Evolutionary conservation across 2,797 vertebrate species (phyloP).

Genomic region (Picus viridis): DNA sequence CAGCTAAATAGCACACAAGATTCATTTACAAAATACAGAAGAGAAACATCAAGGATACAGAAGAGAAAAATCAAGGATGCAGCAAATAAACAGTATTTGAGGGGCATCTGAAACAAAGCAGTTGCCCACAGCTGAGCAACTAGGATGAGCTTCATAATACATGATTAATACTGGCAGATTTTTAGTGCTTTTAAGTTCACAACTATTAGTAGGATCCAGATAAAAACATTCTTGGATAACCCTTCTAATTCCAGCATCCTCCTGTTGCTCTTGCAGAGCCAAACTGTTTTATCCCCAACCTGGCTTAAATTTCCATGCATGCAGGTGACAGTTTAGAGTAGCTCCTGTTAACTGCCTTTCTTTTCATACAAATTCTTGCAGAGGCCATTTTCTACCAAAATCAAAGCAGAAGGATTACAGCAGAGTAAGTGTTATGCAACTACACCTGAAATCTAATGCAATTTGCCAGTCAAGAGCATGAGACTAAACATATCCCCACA

Average conservation of each 20-base stretch:
- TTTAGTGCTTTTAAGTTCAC: neutral
- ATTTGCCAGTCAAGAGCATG: neutral
- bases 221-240: neutral
- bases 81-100: neutral
- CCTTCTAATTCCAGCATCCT: neutral
- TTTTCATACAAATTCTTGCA: neutral
- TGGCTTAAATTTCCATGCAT: neutral
- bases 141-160: neutral
- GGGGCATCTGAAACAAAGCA: neutral
- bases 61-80: neutral
- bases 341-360: neutral
- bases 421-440: neutral
- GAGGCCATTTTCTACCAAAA: neutral
- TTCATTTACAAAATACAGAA: neutral
- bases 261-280: neutral
- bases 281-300: neutral
- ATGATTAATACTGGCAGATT: neutral
- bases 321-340: neutral
- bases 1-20: neutral
- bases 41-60: neutral
- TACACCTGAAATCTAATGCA: neutral
- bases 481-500: neutral
- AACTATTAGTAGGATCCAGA: neutral
- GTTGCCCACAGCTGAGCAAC: accelerated
- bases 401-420: neutral